phyloP scores from a whole-genome alignment of 1,140 invertebrate genomes.

The Pachyrhynchus sulphureomaculatus region DNA sequence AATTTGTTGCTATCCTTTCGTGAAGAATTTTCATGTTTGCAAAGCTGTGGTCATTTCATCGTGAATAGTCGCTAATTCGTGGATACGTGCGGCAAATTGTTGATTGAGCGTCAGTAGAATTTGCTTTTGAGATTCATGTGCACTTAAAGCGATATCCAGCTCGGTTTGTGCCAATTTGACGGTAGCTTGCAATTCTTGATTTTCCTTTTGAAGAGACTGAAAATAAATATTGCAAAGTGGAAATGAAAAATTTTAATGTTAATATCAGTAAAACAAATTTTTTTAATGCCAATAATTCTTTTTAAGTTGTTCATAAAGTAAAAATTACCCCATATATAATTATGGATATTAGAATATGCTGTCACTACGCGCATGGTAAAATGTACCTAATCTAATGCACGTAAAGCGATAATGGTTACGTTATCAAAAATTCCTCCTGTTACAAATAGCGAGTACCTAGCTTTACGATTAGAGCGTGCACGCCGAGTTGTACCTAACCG shows the following conservation, averaged over 20 bases:
- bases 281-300: too few species aligned
- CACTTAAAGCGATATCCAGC: conserved; percentile 75
- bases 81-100: conserved; percentile 79
- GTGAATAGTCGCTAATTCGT: conserved; percentile 82
- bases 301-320: too few species aligned
- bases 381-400: too few species aligned
- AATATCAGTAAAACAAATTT: not conserved
- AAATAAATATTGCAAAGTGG: not conserved
- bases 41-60: conserved; percentile 77
- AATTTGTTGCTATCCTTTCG: conserved; percentile 65
- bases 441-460: too few species aligned
- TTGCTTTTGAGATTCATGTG: conserved; percentile 81
- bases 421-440: too few species aligned
- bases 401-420: too few species aligned
- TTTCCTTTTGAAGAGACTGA: conserved; percentile 70
- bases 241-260: not conserved
- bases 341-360: too few species aligned
- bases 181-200: conserved; percentile 69
- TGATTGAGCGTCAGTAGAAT: conserved; percentile 83
- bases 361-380: too few species aligned
- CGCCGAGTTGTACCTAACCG: too few species aligned
- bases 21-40: conserved; percentile 65
- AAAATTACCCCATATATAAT: too few species aligned
- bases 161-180: conserved; percentile 78
- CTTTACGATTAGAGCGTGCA: too few species aligned